A percentile compares a stretch with the other conserved stretches of the same genome.
phyloP scores from a whole-genome alignment of 2,113 vertebrate species.

The Xenopus borealis region DNA sequence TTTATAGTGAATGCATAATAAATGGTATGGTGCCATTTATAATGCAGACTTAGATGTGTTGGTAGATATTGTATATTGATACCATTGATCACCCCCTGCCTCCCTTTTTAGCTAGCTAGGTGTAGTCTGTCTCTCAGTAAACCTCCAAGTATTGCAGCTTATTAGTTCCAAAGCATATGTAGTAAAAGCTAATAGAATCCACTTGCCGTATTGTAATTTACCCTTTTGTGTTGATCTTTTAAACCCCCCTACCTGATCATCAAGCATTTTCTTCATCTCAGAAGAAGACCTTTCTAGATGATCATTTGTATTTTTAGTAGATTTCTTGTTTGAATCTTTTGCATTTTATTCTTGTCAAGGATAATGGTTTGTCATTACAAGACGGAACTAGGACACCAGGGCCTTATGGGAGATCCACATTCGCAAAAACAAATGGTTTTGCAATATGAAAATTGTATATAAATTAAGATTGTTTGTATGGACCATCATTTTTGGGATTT shows the following conservation, averaged over 20 bases:
- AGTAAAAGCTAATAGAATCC: not conserved
- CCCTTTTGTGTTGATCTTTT: not conserved
- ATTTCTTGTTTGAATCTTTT: too few relatives aligned
- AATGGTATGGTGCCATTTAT: conserved; percentile 89
- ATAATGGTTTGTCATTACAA: not conserved
- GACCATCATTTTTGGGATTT: too few relatives aligned
- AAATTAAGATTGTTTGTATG: too few relatives aligned
- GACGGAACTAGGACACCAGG: not conserved
- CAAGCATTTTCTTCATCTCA: not conserved
- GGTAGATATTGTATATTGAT: conserved; percentile 46
- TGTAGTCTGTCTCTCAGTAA: conserved; percentile 16
- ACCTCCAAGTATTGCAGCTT: not conserved
- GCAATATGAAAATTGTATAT: too few relatives aligned
- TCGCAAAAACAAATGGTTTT: too few relatives aligned
- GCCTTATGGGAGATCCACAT: too few relatives aligned
- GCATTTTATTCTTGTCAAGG: too few relatives aligned
- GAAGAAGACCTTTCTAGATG: too few relatives aligned
- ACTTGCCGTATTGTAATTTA: too few relatives aligned
- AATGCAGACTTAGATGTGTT: conserved; percentile 63
- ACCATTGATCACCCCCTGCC: conserved; percentile 33
- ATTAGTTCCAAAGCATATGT: not conserved
- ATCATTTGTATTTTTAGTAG: too few relatives aligned
- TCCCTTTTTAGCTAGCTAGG: conserved; percentile 4
- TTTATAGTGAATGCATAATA: conserved; percentile 80
- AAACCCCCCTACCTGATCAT: not conserved